These are phyloP conservation scores for Bradypus variegatus DNA, from an alignment of 2,797 vertebrate genomes.

Conservation along the genomic window DNA sequence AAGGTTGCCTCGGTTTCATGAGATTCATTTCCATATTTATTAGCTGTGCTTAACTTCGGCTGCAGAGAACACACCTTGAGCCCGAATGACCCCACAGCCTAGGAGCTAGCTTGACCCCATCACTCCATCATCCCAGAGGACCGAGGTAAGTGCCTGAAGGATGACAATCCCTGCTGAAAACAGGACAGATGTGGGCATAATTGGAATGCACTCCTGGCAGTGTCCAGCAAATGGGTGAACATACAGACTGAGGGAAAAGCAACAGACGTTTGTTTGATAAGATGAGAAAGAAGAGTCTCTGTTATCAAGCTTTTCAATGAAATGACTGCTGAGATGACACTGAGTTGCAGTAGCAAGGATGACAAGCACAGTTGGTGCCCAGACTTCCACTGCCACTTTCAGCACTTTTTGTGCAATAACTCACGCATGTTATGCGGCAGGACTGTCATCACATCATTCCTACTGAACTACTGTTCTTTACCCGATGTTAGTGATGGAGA, in stretches of 20 bases:
- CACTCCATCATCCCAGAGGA: not conserved
- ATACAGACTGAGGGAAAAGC: not conserved
- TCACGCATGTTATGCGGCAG: not conserved
- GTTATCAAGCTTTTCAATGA: not conserved
- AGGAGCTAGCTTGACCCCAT: not conserved
- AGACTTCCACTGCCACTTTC: not conserved
- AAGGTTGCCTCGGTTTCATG: not conserved
- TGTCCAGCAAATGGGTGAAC: not conserved
- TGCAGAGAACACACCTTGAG: not conserved
- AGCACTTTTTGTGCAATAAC: not conserved
- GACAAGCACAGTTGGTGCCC: not conserved
- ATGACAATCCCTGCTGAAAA: not conserved
- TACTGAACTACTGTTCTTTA: no score
- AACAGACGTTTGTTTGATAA: not conserved
- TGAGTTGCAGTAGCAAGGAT: fast-evolving
- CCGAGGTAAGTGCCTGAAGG: not conserved
- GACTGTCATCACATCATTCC: no score
- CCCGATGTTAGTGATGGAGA: not conserved
- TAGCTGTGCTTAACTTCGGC: not conserved
- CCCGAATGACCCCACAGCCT: not conserved
- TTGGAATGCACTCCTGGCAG: not conserved
- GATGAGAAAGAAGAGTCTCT: not conserved
- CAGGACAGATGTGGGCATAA: fast-evolving
- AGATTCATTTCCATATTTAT: not conserved
- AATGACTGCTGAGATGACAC: not conserved